Evolutionary conservation across 2,113 vertebrate species (phyloP).

Genomic region (Syrrhaptes paradoxus): DNA sequence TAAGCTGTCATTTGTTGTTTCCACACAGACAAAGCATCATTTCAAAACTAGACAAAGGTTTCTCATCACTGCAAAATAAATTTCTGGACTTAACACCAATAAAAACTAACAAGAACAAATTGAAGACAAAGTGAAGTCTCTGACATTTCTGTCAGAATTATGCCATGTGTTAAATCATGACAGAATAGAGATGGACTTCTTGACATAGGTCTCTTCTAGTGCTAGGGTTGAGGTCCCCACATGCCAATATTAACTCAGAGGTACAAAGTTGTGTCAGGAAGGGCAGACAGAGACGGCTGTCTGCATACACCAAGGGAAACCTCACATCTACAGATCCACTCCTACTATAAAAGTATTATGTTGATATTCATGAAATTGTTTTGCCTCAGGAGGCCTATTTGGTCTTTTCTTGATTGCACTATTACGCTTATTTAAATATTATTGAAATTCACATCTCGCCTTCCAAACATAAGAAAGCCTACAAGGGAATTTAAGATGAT

Average conservation of each 20-base stretch:
- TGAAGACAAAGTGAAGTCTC: neutral
- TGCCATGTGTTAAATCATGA: neutral
- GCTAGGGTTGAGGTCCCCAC: neutral
- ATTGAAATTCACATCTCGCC: neutral
- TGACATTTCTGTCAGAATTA: neutral
- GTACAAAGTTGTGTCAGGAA: neutral
- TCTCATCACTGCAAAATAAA: neutral
- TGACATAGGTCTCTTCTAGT: neutral
- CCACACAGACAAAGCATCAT: neutral
- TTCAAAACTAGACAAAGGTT: neutral
- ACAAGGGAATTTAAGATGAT: constrained; percentile 5
- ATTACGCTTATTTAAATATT: neutral
- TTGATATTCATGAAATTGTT: neutral
- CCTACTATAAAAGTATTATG: neutral
- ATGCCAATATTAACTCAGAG: neutral
- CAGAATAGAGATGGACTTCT: neutral
- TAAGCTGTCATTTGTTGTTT: neutral
- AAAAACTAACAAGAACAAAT: neutral
- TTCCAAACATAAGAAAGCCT: constrained; percentile 13
- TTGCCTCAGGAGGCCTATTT: neutral
- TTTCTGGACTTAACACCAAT: neutral
- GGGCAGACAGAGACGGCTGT: neutral
- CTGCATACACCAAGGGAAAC: neutral
- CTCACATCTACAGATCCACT: neutral
- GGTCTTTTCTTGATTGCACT: neutral